Evolutionary conservation across 2,888 invertebrate genomes (phyloP), one percentile per base, ranked within the genome.

Genomic region (Athalia cordata): DNA sequence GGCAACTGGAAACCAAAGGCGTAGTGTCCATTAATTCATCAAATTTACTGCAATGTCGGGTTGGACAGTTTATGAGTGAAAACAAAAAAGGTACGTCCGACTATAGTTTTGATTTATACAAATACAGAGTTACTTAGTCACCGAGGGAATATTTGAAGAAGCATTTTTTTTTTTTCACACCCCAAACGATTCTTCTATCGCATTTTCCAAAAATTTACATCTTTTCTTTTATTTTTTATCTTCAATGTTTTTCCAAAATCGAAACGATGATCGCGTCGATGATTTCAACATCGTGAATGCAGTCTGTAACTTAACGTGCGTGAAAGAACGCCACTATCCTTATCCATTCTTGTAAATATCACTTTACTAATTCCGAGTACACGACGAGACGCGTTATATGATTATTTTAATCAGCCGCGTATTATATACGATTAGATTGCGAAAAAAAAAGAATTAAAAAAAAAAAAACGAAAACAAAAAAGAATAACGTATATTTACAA

Each of bases 291-390:
- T 55, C n/a, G 68, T 52, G 43, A 68, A 52, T 68, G 29, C 55
- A 3, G 52, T 2, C 52, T 52, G 52, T 57, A 13, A 72, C 59
- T 72, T 8, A 29, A 29, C 57, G 72, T 72, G 72, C 72, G 72
- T 72, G 72, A 72, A 72, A 72, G 72, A 72, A 72, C 72, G 72
- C 72, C 52, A 59, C 59, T 59, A 47, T 45, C 13, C 59, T 72
- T 72, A 72, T 72, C 72, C 72, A 59, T 72, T 72, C 72, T 47
- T 59, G 47, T 72, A 47, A 72, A 72, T 72, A 72, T 72, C 72
- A 59, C 29, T 11, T 72, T 72, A 72, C 72, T n/a, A 55, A 55
- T 72, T 72, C 72, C 47, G 15, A 72, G 72, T 72, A 72, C 11
- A 11, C 43, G 15, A 8, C 15, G 5, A 7, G 8, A 13, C 15